phyloP scores from a whole-genome alignment of 2,113 vertebrate genomes.

The Dissostichus mawsoni region DNA sequence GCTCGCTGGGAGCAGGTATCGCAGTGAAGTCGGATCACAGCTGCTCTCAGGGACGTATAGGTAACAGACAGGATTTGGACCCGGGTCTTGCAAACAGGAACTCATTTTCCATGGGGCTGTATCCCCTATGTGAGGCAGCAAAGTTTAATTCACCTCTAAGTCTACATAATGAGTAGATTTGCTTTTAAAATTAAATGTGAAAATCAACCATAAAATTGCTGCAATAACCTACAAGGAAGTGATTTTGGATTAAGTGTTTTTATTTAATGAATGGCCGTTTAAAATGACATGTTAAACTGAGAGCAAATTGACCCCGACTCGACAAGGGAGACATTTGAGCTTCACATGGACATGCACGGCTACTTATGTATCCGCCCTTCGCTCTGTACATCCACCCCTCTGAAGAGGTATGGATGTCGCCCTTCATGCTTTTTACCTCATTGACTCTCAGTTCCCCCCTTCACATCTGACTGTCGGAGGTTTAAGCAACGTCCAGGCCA shows the following conservation, averaged over 20 bases:
- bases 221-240: conserved; percentile 7
- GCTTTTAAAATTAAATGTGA: conserved; percentile 12
- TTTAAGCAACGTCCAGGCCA: conserved; percentile 36
- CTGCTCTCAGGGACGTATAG: conserved; percentile 43
- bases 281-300: conserved; percentile 48
- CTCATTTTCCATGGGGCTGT: conserved; percentile 35
- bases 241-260: conserved; percentile 22
- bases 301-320: conserved; percentile 58
- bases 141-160: conserved; percentile 23
- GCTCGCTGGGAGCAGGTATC: conserved; percentile 36
- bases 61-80: conserved; percentile 35
- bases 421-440: conserved; percentile 27
- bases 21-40: conserved; percentile 44
- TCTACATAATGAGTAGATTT: conserved; percentile 25
- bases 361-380: conserved; percentile 39
- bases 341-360: conserved; percentile 30
- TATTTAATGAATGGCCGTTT: conserved; percentile 45
- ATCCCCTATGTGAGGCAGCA: conserved; percentile 37
- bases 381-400: conserved; percentile 12
- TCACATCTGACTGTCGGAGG: conserved; percentile 53
- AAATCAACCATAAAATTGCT: conserved; percentile 42
- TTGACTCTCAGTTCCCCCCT: conserved; percentile 45
- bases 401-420: conserved; percentile 42
- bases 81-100: conserved; percentile 44
- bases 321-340: conserved; percentile 45